These are phyloP conservation scores for Nezara viridula DNA, from an alignment of 2,888 invertebrate genomes.

Conservation along the genomic window DNA sequence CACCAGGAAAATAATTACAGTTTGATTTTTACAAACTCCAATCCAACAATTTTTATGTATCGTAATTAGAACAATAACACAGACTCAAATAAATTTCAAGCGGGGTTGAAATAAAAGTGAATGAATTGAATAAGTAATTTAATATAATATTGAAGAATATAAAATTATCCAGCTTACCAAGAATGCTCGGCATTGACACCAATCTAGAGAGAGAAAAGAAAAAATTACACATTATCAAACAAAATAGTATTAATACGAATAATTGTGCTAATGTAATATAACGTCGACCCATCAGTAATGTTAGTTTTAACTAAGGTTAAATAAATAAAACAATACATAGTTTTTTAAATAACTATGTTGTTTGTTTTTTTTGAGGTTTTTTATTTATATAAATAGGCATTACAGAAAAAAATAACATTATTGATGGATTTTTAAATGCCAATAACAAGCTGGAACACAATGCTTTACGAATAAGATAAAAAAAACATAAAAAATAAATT, in stretches of 20 bases:
- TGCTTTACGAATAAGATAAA: too few relatives aligned
- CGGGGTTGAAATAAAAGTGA: background rate
- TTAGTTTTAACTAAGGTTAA: background rate
- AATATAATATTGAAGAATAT: background rate
- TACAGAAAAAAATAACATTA: too few relatives aligned
- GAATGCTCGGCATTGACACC: slow-evolving; percentile 99
- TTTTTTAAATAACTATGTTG: too few relatives aligned
- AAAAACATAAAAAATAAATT: too few relatives aligned
- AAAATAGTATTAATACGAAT: background rate
- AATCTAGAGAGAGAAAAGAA: slow-evolving; percentile 75
- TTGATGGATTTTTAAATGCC: too few relatives aligned
- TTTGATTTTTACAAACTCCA: too few relatives aligned
- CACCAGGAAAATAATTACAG: too few relatives aligned
- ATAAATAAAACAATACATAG: background rate
- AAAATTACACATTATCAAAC: background rate
- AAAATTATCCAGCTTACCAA: slow-evolving; percentile 79
- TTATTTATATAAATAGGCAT: too few relatives aligned
- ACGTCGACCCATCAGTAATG: background rate
- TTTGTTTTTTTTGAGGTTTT: too few relatives aligned
- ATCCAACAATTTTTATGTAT: too few relatives aligned
- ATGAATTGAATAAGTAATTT: slow-evolving; percentile 10
- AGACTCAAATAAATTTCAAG: background rate
- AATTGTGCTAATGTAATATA: background rate
- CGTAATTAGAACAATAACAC: too few relatives aligned
- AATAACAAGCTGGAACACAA: too few relatives aligned